phyloP scores from a whole-genome alignment of 2,113 vertebrate species.

The Pseudorectes ferrugineus region DNA sequence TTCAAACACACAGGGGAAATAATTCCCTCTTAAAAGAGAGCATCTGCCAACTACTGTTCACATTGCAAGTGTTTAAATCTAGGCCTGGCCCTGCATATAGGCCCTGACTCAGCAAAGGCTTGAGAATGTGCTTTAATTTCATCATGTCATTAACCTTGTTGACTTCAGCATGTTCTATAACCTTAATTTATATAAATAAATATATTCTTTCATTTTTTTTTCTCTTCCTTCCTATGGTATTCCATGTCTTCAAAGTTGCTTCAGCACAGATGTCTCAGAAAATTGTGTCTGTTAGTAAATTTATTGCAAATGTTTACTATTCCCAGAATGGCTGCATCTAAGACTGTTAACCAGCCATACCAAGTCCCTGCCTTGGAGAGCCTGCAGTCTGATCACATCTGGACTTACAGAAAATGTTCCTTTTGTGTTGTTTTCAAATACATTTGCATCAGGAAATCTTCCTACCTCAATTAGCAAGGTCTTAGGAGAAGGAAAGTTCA shows the following conservation, averaged over 20 bases:
- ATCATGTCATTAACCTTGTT: background rate
- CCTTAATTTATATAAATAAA: background rate
- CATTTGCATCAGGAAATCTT: background rate
- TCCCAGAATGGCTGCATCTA: background rate
- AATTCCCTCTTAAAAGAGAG: conserved; percentile 1
- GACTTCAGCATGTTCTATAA: background rate
- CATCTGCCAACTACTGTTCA: conserved; percentile 21
- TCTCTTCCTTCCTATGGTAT: background rate
- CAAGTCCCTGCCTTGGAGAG: background rate
- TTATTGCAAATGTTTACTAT: background rate
- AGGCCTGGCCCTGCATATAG: background rate
- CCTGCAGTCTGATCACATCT: background rate
- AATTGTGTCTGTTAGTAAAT: background rate
- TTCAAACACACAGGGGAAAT: conserved; percentile 54
- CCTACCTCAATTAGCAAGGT: background rate
- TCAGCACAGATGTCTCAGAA: background rate
- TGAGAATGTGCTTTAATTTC: background rate
- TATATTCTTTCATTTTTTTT: background rate
- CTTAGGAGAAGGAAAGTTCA: background rate
- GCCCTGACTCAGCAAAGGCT: background rate
- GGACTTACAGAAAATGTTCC: background rate
- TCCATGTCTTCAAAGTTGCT: background rate
- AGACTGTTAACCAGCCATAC: background rate
- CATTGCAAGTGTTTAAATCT: background rate
- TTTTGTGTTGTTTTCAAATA: background rate